Base-by-base conservation (phyloP, 1,140 invertebrate genomes). In the Anoplophora glabripennis region DNA sequence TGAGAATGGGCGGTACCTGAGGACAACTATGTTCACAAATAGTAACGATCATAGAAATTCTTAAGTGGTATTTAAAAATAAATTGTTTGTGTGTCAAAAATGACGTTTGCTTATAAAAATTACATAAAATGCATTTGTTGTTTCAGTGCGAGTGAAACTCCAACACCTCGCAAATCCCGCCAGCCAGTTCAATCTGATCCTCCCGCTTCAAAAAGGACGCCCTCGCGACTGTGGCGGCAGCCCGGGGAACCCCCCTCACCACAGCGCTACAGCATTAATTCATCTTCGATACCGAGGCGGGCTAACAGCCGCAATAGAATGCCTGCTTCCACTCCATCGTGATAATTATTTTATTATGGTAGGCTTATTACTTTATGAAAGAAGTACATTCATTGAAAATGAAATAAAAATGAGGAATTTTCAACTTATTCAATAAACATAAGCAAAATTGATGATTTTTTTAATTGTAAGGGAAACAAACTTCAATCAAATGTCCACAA, bases 141-240 rank as follows among this genome's bases (percentile, higher is more conserved):
- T 67, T 69, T n/a, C 61, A 70, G 68, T 66, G 65, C 49, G 66
- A 70, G 44, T 70, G 68, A 70, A 65, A 53, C 14, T 38, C 35
- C 47, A 36, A 21, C 34, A 12, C n/a, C 54, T 9, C 38, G 56
- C 35, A 61, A 47, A 52, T 65, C 63, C 38, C 63, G 59, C 33
- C 59, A 55, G 12, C 52, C 57, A 35, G 38, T 42, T 3, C 34
- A 56, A 28, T 38, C 38, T 10, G 60, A 62, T 14, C 5, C 15
- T 18, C 42, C 42, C 12, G 18, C 52, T 14, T 54, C 38, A 14
- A 54, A 41, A 44, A 21, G 33, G 17, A 49, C 53, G 53, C 37
- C 61, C n/a, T 54, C 54, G 9, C 55, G 55, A 47, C 42, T 66
- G 12, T 70, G 61, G 64, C 56, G 65, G 28, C 61, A 61, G 49